Conservation (phyloP, 2,888 invertebrate genomes). For the Amaurobius ferox region DNA sequence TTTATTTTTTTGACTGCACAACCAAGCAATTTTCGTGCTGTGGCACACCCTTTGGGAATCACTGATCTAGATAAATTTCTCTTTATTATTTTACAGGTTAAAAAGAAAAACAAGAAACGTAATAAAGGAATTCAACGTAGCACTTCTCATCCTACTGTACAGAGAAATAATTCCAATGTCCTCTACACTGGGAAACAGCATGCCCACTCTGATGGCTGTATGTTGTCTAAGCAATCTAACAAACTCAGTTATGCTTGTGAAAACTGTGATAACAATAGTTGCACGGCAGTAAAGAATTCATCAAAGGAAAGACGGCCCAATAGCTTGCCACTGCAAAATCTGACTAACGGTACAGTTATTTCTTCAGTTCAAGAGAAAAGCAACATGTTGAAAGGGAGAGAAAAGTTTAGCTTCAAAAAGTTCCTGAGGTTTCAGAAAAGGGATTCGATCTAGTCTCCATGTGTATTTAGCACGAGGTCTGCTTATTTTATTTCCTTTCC, state of each 20-base stretch:
- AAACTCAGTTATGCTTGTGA: constrained; percentile 39
- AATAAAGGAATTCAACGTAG: constrained; percentile 44
- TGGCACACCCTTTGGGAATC: too few relatives aligned
- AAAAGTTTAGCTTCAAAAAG: constrained; percentile 67
- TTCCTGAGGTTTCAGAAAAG: constrained; percentile 64
- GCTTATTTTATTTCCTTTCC: background rate
- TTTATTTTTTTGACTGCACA: too few relatives aligned
- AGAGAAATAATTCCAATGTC: constrained; percentile 21
- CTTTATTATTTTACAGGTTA: constrained; percentile 16
- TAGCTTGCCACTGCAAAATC: constrained; percentile 43
- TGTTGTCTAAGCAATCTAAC: constrained; percentile 12
- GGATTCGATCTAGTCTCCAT: constrained; percentile 69
- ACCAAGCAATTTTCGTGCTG: too few relatives aligned
- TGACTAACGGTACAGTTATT: constrained; percentile 51
- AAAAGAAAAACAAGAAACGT: constrained; percentile 64
- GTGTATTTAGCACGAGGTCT: background rate
- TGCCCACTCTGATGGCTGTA: constrained; percentile 44
- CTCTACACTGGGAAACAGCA: constrained; percentile 10
- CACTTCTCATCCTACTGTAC: constrained; percentile 36
- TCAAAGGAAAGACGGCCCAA: constrained; percentile 22
- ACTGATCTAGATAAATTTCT: too few relatives aligned
- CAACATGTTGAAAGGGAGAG: constrained; percentile 27
- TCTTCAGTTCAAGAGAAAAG: constrained; percentile 1
- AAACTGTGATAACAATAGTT: constrained; percentile 53
- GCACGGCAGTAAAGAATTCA: background rate